Base-by-base conservation (phyloP, 2,797 vertebrate species). In the Peromyscus nudipes region DNA sequence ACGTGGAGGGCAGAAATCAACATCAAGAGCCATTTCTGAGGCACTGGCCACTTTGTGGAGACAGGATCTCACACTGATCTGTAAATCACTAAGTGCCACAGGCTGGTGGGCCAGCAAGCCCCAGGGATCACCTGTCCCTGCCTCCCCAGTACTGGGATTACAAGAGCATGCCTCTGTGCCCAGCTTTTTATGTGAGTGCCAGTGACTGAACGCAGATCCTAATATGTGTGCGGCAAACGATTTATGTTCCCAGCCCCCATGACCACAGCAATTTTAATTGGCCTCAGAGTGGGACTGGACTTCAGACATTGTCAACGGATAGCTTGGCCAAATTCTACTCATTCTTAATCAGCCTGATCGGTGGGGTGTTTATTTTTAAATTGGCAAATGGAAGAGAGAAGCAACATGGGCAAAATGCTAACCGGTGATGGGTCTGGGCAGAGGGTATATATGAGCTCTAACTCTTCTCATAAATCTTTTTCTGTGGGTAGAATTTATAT, bases 401-500 rank as follows among this genome's bases (percentile, higher is more conserved):
- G 60, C 31, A 46, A 60, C 80, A 60, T 43, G 25, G 29, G 3
- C 21, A 84, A 92, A 91, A 80, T 40, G 10, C 65, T 67, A 88
- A 52, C 23, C 65, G 46, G 5, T 11, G 13, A 29, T 46, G 31
- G 69, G 34, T 73, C 57, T 82, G 80, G 37, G 46, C 83, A 43
- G 67, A 73, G 87, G 11, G 2, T 10, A 52, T 27, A 31, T 1
- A n/a, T 52, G 75, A 84, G 34, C 4, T 31, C 17, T 95, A n/a
- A n/a, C 62, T 86, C 21, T 27, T 52, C 31, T n/a, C 64, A 37
- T 69, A 69, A 16, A 52, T 86, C 49, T 67, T 27, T 91, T 60
- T 34, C 84, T 93, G 29, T n/a, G 43, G 49, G 16, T 92, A 83
- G 69, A 92, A 69, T 17, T 84, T 81, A 52, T 77, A 84, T 55